These are phyloP conservation scores for Machimus rusticus DNA, from an alignment of 2,888 invertebrate species.

Conservation along the genomic window DNA sequence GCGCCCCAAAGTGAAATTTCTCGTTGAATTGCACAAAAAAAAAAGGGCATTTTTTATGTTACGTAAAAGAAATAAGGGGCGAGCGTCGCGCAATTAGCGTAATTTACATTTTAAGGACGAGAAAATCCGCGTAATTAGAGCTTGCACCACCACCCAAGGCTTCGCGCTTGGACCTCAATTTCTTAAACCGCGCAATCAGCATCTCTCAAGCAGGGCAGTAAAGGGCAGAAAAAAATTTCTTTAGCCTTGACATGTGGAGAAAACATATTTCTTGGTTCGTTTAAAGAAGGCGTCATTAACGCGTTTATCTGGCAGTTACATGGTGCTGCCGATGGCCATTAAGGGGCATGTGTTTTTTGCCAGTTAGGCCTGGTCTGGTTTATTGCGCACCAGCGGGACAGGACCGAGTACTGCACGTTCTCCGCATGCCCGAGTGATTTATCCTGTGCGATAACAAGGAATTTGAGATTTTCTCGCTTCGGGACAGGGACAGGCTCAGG, in stretches of 20 bases:
- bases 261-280: slow-evolving; percentile 21
- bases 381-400: not conserved
- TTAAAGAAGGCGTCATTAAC: slow-evolving; percentile 33
- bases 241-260: slow-evolving; percentile 2
- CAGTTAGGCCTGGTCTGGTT: not conserved
- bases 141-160: slow-evolving; percentile 14
- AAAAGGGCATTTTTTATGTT: not conserved
- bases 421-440: slow-evolving; percentile 27
- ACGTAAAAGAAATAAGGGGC: slow-evolving; percentile 28
- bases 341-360: not conserved
- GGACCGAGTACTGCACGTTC: not conserved
- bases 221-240: slow-evolving; percentile 1
- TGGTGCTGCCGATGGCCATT: slow-evolving; percentile 6
- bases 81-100: slow-evolving; percentile 19
- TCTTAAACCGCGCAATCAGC: not conserved
- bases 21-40: not conserved
- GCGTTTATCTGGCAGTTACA: slow-evolving; percentile 24
- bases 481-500: not conserved
- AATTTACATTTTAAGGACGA: slow-evolving; percentile 18
- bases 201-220: not conserved
- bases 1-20: not conserved
- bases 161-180: slow-evolving; percentile 18
- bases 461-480: slow-evolving; percentile 29
- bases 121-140: slow-evolving; percentile 30
- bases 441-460: slow-evolving; percentile 28